phyloP scores from a whole-genome alignment of 1,140 invertebrate genomes.

The Trachymyrmex septentrionalis region DNA sequence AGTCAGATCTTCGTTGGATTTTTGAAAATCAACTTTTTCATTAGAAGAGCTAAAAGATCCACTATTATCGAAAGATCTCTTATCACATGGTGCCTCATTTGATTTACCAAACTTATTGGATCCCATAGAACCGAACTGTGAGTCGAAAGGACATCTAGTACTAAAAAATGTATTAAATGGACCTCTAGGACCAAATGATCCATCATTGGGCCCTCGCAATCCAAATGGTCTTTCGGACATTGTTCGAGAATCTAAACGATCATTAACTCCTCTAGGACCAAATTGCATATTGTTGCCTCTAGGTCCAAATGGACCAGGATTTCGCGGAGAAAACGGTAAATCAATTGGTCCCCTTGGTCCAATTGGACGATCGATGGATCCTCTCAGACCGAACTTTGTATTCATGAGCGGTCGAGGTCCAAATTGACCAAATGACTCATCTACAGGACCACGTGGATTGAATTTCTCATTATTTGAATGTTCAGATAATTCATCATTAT shows the following conservation, averaged over 20 bases:
- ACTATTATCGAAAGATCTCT: constrained; percentile 9
- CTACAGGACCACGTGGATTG: constrained; percentile 1
- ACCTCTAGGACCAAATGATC: constrained; percentile 39
- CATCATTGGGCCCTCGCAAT: constrained; percentile 30
- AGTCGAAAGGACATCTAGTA: background rate
- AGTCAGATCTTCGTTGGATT: background rate
- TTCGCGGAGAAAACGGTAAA: constrained; percentile 35
- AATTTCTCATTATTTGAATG: constrained; percentile 59
- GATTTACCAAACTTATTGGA: constrained; percentile 14
- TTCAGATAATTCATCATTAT: constrained; percentile 47
- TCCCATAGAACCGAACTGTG: background rate
- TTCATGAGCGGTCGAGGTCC: constrained; percentile 46
- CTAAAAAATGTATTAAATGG: constrained; percentile 28
- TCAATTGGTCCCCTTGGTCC: constrained; percentile 53
- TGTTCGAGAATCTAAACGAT: constrained; percentile 37
- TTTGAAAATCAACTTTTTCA: constrained; percentile 29
- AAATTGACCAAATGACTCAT: constrained; percentile 43
- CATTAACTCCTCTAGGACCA: constrained; percentile 32
- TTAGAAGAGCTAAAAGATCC: background rate
- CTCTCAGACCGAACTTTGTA: constrained; percentile 32
- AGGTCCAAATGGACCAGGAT: constrained; percentile 39
- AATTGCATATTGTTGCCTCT: constrained; percentile 58
- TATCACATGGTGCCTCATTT: constrained; percentile 10
- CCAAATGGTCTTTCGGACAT: constrained; percentile 51
- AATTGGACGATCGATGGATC: constrained; percentile 58